Evolutionary conservation across 2,888 invertebrate genomes (phyloP).

Genomic region (Heliconius hortense): DNA sequence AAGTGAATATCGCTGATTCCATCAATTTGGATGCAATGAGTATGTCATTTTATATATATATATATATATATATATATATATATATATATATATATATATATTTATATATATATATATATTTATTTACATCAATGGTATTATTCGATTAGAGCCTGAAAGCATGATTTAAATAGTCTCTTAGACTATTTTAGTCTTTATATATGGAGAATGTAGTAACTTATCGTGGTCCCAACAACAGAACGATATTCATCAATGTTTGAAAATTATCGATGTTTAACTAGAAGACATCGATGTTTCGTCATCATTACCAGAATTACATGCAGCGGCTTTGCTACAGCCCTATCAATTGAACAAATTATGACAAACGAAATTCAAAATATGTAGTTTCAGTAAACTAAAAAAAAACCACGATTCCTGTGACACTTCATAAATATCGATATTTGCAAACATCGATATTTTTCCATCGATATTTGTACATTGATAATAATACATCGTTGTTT

Average conservation of each 20-base stretch:
- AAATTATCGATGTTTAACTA: background rate
- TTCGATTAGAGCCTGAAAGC: too few species aligned
- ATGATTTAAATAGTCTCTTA: too few species aligned
- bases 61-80: too few species aligned
- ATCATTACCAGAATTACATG: too few species aligned
- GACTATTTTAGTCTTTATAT: background rate
- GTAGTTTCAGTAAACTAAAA: background rate
- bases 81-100: too few species aligned
- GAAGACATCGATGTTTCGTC: too few species aligned
- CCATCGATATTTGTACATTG: background rate
- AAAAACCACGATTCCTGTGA: background rate
- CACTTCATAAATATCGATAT: background rate
- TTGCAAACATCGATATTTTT: background rate
- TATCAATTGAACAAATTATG: too few species aligned
- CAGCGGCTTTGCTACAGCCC: too few species aligned
- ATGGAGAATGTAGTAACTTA: background rate
- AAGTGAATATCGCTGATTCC: conserved; percentile 92
- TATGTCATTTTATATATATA: conserved; percentile 70
- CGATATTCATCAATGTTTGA: too few species aligned
- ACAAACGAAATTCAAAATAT: background rate
- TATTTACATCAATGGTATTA: too few species aligned
- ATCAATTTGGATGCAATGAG: conserved; percentile 96
- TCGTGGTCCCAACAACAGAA: background rate
- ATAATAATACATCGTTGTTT: too few species aligned
- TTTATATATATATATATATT: too few species aligned